phyloP scores from a whole-genome alignment of 2,797 vertebrate genomes.

The Sebastes cheni region DNA sequence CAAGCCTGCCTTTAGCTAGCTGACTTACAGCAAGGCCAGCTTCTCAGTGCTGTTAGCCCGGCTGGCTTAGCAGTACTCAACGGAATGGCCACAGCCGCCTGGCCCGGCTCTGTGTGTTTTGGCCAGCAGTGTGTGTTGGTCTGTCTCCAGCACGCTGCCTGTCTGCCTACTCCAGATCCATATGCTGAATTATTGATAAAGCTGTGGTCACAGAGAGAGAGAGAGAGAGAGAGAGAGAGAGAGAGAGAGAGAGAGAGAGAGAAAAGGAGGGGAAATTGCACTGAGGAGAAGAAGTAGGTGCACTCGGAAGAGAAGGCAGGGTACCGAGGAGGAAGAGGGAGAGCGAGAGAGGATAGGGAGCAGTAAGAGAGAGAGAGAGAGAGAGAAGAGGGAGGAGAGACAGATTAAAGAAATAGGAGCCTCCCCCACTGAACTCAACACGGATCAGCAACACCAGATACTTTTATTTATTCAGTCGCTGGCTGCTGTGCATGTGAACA shows the following conservation, averaged over 20 bases:
- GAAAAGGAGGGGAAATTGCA: conserved; percentile 36
- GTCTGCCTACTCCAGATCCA: conserved; percentile 77
- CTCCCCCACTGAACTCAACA: conserved; percentile 75
- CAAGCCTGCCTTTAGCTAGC: background rate
- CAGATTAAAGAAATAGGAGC: conserved; percentile 82
- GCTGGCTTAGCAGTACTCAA: conserved; percentile 39
- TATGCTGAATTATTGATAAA: conserved; percentile 84
- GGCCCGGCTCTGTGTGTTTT: conserved; percentile 36
- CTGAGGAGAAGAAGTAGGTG: conserved; percentile 19
- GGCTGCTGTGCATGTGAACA: conserved; percentile 73
- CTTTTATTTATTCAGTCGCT: conserved; percentile 86
- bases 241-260: conserved; percentile 51
- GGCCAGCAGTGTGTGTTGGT: conserved; percentile 48
- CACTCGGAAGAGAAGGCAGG: background rate
- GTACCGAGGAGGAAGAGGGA: conserved; percentile 9
- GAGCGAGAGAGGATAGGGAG: background rate
- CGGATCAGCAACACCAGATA: conserved; percentile 83
- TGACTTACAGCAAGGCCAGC: background rate
- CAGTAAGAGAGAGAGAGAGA: conserved; percentile 22
- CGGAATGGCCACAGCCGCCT: conserved; percentile 7
- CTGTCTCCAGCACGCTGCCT: conserved; percentile 66
- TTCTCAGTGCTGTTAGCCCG: conserved; percentile 9
- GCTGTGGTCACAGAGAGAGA: conserved; percentile 50
- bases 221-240: conserved; percentile 27
- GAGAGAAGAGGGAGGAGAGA: conserved; percentile 41